A percentile compares a stretch with the other conserved stretches of the same genome.
Conservation (phyloP, 2,113 vertebrate genomes). For the Pterophyllum scalare region DNA sequence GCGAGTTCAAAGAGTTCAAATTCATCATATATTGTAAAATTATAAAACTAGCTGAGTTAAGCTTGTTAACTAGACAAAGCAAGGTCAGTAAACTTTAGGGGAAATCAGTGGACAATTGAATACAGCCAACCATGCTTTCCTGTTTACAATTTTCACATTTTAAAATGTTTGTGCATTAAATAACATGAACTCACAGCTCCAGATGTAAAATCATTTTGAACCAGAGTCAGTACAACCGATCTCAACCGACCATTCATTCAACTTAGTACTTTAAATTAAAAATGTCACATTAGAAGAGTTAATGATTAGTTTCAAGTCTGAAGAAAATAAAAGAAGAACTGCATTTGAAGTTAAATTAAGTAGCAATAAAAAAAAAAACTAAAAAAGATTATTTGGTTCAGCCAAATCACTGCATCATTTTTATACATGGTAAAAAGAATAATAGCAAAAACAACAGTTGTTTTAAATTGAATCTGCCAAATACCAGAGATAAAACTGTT, state of each 20-base stretch:
- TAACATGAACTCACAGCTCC: neutral
- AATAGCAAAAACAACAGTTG: too few species aligned
- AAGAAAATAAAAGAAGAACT: neutral
- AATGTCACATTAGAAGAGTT: neutral
- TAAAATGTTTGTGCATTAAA: neutral
- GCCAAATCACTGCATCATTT: too few species aligned
- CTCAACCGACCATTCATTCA: neutral
- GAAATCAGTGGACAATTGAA: too few species aligned
- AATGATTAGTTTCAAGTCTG: neutral
- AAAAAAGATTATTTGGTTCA: too few species aligned
- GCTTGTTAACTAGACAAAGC: neutral
- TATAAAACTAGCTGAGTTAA: neutral
- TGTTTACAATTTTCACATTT: neutral
- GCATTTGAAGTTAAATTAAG: neutral
- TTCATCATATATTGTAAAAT: neutral
- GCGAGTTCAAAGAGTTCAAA: neutral
- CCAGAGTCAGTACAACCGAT: neutral
- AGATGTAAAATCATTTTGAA: neutral
- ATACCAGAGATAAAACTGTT: neutral
- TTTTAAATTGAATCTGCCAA: too few species aligned
- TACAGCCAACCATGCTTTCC: too few species aligned
- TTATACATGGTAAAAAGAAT: too few species aligned
- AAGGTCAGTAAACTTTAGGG: neutral
- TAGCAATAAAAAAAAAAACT: neutral
- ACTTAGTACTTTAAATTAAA: neutral